Conservation (phyloP, 2,797 vertebrate genomes). For the Lepilemur septentrionalis region DNA sequence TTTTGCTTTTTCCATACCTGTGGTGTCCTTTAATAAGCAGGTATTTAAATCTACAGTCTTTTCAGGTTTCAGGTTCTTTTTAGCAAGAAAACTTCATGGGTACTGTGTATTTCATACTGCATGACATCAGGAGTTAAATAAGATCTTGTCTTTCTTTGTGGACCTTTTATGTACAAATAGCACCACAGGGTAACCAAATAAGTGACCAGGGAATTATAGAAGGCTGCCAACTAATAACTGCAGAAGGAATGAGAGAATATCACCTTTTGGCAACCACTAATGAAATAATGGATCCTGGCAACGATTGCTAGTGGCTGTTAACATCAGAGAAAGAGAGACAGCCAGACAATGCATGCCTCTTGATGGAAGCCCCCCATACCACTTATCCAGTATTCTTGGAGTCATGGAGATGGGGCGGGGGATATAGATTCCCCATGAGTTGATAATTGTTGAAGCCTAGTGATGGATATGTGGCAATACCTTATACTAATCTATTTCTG, state of each 20-base stretch:
- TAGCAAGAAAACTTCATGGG: constrained; percentile 20
- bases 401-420: not conserved
- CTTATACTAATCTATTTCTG: not conserved
- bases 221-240: not conserved
- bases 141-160: constrained; percentile 7
- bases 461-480: not conserved
- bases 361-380: not conserved
- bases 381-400: not conserved
- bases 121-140: not conserved
- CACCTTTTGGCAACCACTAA: not conserved
- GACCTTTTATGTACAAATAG: constrained; percentile 2
- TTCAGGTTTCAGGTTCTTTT: not conserved
- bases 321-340: not conserved
- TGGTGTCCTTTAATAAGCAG: not conserved
- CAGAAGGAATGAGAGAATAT: not conserved
- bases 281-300: constrained; percentile 18
- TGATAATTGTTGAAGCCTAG: not conserved
- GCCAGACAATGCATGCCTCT: not conserved
- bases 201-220: not conserved
- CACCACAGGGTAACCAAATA: not conserved
- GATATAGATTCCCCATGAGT: not conserved
- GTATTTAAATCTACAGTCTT: not conserved
- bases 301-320: not conserved
- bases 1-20: not conserved
- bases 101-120: not conserved